phyloP scores from a whole-genome alignment of 2,797 vertebrate genomes.

The Ispidina lecontei region DNA sequence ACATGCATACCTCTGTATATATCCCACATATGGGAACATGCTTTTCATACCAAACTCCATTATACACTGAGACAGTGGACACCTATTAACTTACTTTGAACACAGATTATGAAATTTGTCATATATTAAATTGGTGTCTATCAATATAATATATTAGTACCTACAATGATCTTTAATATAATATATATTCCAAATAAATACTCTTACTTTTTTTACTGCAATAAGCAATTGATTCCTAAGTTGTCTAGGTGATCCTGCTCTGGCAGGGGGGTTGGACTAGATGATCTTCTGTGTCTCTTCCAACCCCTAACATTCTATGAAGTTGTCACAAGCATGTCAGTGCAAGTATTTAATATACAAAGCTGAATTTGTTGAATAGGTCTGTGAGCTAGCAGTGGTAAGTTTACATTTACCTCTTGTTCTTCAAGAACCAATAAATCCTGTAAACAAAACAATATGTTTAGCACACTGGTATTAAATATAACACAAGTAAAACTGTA shows the following conservation, averaged over 20 bases:
- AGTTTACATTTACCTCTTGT: slow-evolving; percentile 87
- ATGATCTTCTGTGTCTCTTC: too few species aligned
- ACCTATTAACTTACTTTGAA: background rate
- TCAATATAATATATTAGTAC: background rate
- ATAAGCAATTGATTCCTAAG: background rate
- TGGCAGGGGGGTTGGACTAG: too few species aligned
- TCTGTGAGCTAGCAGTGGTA: background rate
- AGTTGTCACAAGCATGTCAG: background rate
- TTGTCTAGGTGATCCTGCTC: background rate
- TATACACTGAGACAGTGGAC: background rate
- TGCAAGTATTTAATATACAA: background rate
- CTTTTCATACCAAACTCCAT: background rate
- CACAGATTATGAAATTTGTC: background rate
- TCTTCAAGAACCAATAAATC: slow-evolving; percentile 98
- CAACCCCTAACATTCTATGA: background rate
- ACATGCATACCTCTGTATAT: background rate
- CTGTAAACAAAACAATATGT: slow-evolving; percentile 75
- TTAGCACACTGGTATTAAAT: background rate
- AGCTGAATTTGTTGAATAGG: background rate
- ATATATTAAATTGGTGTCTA: background rate
- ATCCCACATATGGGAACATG: background rate
- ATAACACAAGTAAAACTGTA: background rate
- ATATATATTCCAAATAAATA: background rate
- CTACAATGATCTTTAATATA: background rate
- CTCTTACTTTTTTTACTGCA: background rate